These are phyloP conservation scores for Chrysogorgia sp. DNA, from an alignment of 92 coral and sea anemone species.

Conservation along the genomic window DNA sequence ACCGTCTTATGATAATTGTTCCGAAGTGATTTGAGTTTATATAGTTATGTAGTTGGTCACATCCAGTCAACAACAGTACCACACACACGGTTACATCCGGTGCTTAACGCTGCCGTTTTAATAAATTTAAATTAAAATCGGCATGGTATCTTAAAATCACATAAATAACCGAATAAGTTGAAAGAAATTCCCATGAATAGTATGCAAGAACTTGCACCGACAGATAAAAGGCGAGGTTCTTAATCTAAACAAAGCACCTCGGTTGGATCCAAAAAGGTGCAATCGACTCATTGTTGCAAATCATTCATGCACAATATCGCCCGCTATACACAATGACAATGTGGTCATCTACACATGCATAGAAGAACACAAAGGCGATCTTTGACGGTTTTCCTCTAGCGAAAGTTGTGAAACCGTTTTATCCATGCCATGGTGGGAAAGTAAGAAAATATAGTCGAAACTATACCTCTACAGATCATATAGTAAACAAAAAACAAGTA, in stretches of 20 bases:
- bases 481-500: too few species aligned
- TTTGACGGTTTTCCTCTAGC: background rate
- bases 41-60: too few species aligned
- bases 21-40: too few species aligned
- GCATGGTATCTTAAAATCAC: background rate
- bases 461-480: too few species aligned
- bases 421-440: too few species aligned
- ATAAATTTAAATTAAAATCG: slow-evolving; percentile 15
- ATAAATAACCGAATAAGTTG: background rate
- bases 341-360: background rate
- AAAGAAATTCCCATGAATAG: background rate
- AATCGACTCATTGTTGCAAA: slow-evolving; percentile 4
- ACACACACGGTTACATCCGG: background rate
- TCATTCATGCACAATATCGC: background rate
- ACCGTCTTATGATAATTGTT: too few species aligned
- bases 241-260: slow-evolving; percentile 11
- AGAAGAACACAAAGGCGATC: background rate
- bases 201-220: background rate
- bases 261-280: background rate
- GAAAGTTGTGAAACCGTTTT: too few species aligned
- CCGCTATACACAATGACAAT: background rate
- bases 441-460: too few species aligned
- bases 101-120: background rate
- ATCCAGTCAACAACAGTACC: background rate
- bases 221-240: background rate